Conservation (phyloP, 64 coral and sea anemone species). For the Porites australiensis region DNA sequence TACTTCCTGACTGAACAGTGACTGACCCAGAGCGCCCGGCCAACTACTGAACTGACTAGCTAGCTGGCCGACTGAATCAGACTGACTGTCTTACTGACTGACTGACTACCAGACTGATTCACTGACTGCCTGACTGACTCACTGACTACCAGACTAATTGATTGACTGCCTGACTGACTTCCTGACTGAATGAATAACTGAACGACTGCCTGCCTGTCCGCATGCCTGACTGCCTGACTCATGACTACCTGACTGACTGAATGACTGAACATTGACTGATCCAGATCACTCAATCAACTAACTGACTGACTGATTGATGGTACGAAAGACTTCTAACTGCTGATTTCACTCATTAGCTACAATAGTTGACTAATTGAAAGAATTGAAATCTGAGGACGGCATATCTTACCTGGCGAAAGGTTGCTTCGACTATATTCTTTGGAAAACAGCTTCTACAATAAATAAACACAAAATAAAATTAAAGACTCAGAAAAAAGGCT, state of each 20-base stretch:
- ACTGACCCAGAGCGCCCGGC: not conserved
- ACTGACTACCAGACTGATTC: not conserved
- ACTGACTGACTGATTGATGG: not conserved
- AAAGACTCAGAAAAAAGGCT: no score
- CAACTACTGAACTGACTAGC: not conserved
- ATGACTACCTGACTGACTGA: not conserved
- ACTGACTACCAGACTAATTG: slow-evolving; percentile 31
- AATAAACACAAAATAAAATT: not conserved
- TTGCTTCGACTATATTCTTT: slow-evolving; percentile 74
- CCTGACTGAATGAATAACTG: not conserved
- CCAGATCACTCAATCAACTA: not conserved
- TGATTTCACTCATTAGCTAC: no score
- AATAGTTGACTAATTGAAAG: no score
- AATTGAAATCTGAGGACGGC: no score
- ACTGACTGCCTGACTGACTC: not conserved
- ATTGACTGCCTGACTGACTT: not conserved
- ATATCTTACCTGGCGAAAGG: slow-evolving; percentile 65
- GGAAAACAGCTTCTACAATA: slow-evolving; percentile 76
- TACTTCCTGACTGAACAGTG: not conserved
- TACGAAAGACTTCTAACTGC: not conserved
- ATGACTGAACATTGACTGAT: no score
- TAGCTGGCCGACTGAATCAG: not conserved
- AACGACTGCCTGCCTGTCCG: not conserved
- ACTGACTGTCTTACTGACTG: not conserved
- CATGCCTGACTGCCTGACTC: not conserved